phyloP scores from a whole-genome alignment of 64 coral and sea anemone species.

The Actinia equina region DNA sequence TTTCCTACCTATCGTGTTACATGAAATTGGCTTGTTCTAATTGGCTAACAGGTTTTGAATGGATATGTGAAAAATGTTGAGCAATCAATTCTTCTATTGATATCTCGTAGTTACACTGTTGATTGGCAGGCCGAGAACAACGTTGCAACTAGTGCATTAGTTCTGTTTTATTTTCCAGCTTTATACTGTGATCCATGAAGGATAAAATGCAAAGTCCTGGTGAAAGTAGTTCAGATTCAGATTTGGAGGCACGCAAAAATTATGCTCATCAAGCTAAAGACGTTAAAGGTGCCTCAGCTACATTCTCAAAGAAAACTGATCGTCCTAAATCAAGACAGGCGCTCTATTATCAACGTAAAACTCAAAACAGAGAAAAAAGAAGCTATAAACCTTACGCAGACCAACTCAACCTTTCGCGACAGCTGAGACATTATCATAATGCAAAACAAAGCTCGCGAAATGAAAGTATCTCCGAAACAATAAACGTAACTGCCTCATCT shows the following conservation, averaged over 20 bases:
- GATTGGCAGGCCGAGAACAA: background rate
- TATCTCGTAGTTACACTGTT: slow-evolving; percentile 7
- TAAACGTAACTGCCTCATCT: background rate
- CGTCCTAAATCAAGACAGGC: slow-evolving; percentile 46
- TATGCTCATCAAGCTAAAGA: background rate
- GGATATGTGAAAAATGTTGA: slow-evolving; percentile 11
- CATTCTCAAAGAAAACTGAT: background rate
- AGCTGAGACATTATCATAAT: slow-evolving; percentile 45
- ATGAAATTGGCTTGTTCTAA: background rate
- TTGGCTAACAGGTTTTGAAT: slow-evolving; percentile 11
- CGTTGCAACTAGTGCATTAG: background rate
- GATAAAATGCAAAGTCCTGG: background rate
- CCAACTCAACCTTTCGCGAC: slow-evolving; percentile 40
- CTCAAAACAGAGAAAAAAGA: slow-evolving; percentile 39
- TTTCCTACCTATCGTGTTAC: slow-evolving; percentile 6
- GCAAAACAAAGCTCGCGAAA: background rate
- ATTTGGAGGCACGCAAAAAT: background rate
- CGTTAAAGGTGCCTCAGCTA: no score
- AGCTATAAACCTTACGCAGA: slow-evolving; percentile 43
- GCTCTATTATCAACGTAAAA: slow-evolving; percentile 46
- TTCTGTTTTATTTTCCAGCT: slow-evolving; percentile 7
- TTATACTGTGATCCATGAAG: background rate
- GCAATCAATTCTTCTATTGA: no score
- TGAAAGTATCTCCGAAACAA: background rate
- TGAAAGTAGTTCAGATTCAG: slow-evolving; percentile 34